phyloP scores from a whole-genome alignment of 2,113 vertebrate species.

The Hemiscyllium ocellatum region DNA sequence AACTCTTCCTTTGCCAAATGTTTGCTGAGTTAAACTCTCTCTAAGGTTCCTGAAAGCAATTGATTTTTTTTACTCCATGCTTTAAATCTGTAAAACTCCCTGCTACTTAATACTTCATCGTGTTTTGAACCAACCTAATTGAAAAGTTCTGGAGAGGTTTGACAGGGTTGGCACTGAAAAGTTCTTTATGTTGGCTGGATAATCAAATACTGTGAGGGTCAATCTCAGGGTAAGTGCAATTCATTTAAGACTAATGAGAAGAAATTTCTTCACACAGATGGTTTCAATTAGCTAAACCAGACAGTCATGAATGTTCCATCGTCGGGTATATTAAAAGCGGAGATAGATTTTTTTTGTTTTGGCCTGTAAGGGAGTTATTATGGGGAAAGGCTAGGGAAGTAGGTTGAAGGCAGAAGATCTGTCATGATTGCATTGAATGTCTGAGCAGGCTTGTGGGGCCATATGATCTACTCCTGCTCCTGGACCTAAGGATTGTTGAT shows the following conservation, averaged over 20 bases:
- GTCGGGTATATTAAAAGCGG: neutral
- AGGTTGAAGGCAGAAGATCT: neutral
- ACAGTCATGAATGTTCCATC: neutral
- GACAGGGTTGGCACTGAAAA: no score
- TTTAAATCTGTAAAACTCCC: neutral
- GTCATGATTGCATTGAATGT: neutral
- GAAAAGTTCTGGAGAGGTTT: no score
- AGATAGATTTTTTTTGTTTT: neutral
- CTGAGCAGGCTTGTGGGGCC: neutral
- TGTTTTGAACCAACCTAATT: no score
- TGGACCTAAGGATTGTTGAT: neutral
- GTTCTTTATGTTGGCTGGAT: no score
- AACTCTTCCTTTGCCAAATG: neutral
- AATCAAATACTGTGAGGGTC: no score
- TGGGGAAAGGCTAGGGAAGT: neutral
- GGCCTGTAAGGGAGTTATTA: neutral
- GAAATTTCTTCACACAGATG: neutral
- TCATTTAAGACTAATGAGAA: neutral
- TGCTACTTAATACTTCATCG: neutral
- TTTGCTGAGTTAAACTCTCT: neutral
- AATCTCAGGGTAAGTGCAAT: neutral
- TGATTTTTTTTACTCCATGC: neutral
- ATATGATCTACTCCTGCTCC: neutral
- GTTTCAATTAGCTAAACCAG: neutral
- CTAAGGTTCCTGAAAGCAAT: neutral